These are phyloP conservation scores for Bucco capensis DNA, from an alignment of 2,113 vertebrate species.

Conservation along the genomic window DNA sequence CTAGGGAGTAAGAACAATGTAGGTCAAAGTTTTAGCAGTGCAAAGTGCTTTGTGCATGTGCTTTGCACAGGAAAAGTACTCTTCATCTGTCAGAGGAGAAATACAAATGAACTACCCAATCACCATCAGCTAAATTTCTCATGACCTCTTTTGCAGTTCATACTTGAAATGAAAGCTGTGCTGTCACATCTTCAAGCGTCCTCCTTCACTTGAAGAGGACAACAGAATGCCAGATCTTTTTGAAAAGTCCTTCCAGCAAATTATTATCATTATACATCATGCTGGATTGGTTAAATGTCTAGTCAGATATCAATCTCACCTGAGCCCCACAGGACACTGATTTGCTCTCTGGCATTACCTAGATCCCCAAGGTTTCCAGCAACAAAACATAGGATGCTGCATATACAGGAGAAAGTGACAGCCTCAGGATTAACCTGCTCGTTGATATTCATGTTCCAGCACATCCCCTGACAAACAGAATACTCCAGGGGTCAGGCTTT, in stretches of 20 bases:
- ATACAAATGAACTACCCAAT: background rate
- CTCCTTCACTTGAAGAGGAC: background rate
- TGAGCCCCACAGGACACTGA: background rate
- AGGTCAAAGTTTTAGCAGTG: background rate
- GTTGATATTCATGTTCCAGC: constrained; percentile 53
- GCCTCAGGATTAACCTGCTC: constrained; percentile 49
- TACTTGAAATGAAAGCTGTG: background rate
- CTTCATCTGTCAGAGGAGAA: background rate
- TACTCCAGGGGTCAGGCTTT: constrained; percentile 28
- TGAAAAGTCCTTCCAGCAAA: background rate
- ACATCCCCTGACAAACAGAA: constrained; percentile 29
- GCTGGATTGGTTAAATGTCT: background rate
- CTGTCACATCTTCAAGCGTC: background rate
- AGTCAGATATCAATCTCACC: background rate
- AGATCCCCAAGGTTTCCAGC: constrained; percentile 8
- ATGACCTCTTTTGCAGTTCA: background rate
- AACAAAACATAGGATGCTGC: background rate
- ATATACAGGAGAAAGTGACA: background rate
- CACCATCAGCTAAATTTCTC: background rate
- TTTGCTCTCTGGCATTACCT: background rate
- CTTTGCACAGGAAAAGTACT: background rate
- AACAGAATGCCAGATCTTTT: background rate
- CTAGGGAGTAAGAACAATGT: background rate
- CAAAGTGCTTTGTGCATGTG: background rate
- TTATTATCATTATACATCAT: constrained; percentile 2